Evolutionary conservation across 2,113 vertebrate genomes (phyloP), one percentile per base, ranked within the genome.

Genomic region (Opisthocomus hoazin): DNA sequence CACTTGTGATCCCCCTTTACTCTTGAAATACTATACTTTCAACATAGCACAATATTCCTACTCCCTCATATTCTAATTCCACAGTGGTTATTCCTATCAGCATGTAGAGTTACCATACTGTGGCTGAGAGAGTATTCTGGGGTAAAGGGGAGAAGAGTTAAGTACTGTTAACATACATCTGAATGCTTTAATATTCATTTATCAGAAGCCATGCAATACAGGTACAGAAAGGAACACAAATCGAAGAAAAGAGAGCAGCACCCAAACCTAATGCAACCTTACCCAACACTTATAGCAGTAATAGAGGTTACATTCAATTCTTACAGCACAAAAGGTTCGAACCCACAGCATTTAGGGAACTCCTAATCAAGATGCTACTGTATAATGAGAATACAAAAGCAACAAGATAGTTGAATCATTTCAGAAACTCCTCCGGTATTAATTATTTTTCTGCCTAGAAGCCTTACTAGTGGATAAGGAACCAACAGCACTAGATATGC

Each of bases 361-460:
- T 75, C 74, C 48, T 76, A 78, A 94, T 89, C 81, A 93, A 95
- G 48, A 84, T 89, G 48, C 45, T 92, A 60, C 76, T 50, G 68
- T 34, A 90, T 45, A 90, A 93, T 19, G 10, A 89, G 36, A 85
- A 41, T 17, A 94, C 88, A 96, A 93, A 92, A 70, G 79, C 83
- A 93, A 29, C 17, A 51, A 68, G 68, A 84, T 37, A 75, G 9
- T 34, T 61, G 12, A 90, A 93, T 78, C 53, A 75, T 32, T 93
- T 92, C 60, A 90, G 63, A 76, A 93, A 71, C 73, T 87, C 50
- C 71, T 30, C 69, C 53, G 43, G 24, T 89, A 84, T 84, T 81
- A 77, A 80, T 89, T 92, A 89, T 77, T 74, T 71, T 54, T 39
- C 57, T 73, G 56, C 60, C 79, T 71, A 70, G 36, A 78, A 92